phyloP scores from a whole-genome alignment of 2,797 vertebrate genomes.

The Manis crassicaudata region DNA sequence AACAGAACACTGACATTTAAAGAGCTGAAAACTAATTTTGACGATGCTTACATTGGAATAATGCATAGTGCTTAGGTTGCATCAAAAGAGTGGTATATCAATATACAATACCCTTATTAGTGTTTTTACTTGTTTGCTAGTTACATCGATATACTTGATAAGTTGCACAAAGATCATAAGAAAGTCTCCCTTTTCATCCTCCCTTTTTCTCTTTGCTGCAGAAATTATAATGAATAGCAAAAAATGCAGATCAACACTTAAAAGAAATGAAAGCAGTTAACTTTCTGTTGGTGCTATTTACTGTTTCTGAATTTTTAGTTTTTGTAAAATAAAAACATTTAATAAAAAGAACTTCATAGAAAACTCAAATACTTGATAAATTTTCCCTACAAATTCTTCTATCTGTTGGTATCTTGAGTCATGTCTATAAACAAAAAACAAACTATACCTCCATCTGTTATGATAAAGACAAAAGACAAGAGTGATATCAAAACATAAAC shows the following conservation, averaged over 20 bases:
- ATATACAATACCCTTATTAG: neutral
- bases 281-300: neutral
- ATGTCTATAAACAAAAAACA: neutral
- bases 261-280: constrained; percentile 35
- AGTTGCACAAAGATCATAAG: neutral
- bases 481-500: neutral
- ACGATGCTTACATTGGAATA: neutral
- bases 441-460: neutral
- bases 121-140: constrained; percentile 8
- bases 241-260: neutral
- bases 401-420: neutral
- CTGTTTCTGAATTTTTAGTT: constrained; percentile 48
- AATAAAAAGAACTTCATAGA: neutral
- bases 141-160: neutral
- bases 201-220: neutral
- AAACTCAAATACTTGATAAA: neutral
- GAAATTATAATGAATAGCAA: constrained; percentile 26
- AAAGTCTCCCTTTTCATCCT: neutral
- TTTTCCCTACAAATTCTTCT: neutral
- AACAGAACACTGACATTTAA: constrained; percentile 38
- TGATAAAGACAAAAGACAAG: neutral
- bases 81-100: neutral
- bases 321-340: constrained; percentile 40
- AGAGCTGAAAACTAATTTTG: constrained; percentile 10
- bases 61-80: neutral